phyloP scores from a whole-genome alignment of 1,140 invertebrate species.

The Bombus sylvicola region DNA sequence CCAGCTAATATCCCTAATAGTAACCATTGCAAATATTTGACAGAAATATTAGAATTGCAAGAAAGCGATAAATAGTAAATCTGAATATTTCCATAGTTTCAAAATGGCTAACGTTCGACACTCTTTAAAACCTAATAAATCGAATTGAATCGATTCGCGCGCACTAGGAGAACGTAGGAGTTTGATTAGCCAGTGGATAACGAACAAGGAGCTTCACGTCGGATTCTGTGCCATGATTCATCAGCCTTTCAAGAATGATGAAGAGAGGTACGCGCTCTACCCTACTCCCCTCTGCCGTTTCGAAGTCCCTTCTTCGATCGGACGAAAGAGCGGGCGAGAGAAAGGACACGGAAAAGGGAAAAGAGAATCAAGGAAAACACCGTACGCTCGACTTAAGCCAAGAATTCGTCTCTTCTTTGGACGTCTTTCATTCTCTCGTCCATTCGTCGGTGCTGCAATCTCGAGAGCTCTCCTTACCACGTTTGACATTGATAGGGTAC shows the following conservation, averaged over 20 bases:
- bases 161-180: constrained; percentile 49
- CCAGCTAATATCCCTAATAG: too few relatives aligned
- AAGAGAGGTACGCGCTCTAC: constrained; percentile 28
- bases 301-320: neutral
- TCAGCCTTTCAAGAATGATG: constrained; percentile 57
- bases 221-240: constrained; percentile 65
- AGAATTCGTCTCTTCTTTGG: constrained; percentile 24
- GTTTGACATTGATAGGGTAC: constrained; percentile 58
- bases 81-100: too few relatives aligned
- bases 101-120: neutral
- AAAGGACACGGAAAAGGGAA: neutral
- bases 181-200: constrained; percentile 71
- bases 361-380: constrained; percentile 60
- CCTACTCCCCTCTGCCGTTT: neutral
- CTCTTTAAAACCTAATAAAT: too few relatives aligned
- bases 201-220: constrained; percentile 62
- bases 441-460: constrained; percentile 54
- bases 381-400: constrained; percentile 44
- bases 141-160: neutral
- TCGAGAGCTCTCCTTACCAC: constrained; percentile 44
- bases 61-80: fast-evolving
- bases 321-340: too few relatives aligned
- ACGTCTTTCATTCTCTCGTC: constrained; percentile 23
- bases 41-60: neutral
- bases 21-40: neutral